A percentile compares a stretch with the other conserved stretches of the same genome.
Conservation (phyloP, 1,140 invertebrate species). For the Ips typographus region DNA sequence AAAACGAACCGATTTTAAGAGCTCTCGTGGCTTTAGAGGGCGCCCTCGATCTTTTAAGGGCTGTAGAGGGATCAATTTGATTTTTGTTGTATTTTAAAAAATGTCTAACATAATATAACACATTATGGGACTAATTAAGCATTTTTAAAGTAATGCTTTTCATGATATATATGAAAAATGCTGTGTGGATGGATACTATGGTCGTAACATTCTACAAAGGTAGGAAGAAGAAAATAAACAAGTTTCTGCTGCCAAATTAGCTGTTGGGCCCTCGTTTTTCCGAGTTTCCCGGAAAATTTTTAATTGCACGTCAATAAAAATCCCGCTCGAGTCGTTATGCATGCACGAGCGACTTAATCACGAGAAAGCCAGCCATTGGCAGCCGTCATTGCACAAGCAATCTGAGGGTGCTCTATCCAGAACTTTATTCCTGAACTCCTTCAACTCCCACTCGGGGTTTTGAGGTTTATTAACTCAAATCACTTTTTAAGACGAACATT, state of each 20-base stretch:
- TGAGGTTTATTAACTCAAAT: no score
- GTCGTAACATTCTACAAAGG: no score
- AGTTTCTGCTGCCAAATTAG: slow-evolving; percentile 9
- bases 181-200: no score
- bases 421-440: slow-evolving; percentile 15
- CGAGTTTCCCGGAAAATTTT: slow-evolving; percentile 24
- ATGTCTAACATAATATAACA: no score
- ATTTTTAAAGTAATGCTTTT: no score
- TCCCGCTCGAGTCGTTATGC: slow-evolving; percentile 27
- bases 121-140: no score
- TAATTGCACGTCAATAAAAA: slow-evolving; percentile 33
- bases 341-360: slow-evolving; percentile 39
- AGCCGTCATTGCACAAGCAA: slow-evolving; percentile 20
- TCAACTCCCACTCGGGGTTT: no score
- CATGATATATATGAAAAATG: no score
- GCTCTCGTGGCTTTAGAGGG: slow-evolving; percentile 21
- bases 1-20: slow-evolving; percentile 39
- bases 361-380: slow-evolving; percentile 32
- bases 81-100: not conserved
- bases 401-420: slow-evolving; percentile 12
- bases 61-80: slow-evolving; percentile 2
- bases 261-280: slow-evolving; percentile 7
- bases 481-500: no score
- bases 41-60: slow-evolving; percentile 15
- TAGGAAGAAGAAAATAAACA: slow-evolving; percentile 6